Base-by-base conservation (phyloP, 2,113 vertebrate species). In the Petrocephalus zakoni region DNA sequence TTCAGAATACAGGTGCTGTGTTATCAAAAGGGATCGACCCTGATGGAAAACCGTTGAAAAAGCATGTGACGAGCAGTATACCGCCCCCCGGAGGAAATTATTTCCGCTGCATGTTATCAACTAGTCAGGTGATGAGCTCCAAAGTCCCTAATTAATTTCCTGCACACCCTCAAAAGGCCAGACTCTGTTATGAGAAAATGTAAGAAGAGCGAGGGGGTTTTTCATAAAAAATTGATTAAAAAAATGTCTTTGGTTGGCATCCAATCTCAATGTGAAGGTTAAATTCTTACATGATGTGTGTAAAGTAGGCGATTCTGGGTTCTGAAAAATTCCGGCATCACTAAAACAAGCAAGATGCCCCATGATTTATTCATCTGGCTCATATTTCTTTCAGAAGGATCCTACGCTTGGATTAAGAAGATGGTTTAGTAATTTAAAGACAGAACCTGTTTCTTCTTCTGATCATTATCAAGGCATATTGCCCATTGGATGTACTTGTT, bases 281-380 rank as follows among this genome's bases (percentile, higher is more conserved):
- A 83, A 83, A 83, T 10, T 22, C 46, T n/a, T 47, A 83, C 10
- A 21, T 49, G 78, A 34, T n/a, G 2, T 46, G 2, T 83, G 46
- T 46, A 19, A 83, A 82, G 17, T 4, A 78, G 72, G 72, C 34
- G 19, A 42, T 29, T 86, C 29, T 89, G 46, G 46, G 21, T 22
- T 90, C 58, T 87, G 55, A 75, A 72, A 68, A 88, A 21, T 61
- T 88, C 88, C 88, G 86, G 58, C 88, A 29, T 22, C 25, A 68
- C 53, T 86, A 88, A 88, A 64, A n/a, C 46, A 29, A 90, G 52
- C 52, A 22, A 81, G 86, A 56, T 87, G 90, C 81, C 86, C 56
- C 25, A 89, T 91, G 52, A 85, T 84, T 89, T 90, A 90, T 91
- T 91, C 58, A 88, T 89, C 85, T 53, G 2, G 34, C 87, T 89